Percentiles rank a stretch among this genome's conserved stretches.
phyloP scores from a whole-genome alignment of 2,113 vertebrate genomes.

The Galbula dea region DNA sequence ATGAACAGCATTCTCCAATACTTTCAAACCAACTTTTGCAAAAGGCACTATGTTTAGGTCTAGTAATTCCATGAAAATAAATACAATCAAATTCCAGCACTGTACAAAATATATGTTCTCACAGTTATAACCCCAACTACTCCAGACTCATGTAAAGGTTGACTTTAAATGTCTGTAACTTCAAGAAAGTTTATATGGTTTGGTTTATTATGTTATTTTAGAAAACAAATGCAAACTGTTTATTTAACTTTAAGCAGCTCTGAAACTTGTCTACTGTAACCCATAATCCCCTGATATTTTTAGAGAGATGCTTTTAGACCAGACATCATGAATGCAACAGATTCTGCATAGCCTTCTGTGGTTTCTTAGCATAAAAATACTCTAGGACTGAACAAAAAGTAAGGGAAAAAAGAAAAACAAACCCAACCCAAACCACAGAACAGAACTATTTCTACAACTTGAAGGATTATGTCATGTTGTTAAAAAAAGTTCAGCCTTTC shows the following conservation, averaged over 20 bases:
- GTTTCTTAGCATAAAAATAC: slow-evolving; percentile 50
- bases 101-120: not conserved
- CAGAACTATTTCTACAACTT: not conserved
- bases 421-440: not conserved
- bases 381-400: slow-evolving; percentile 19
- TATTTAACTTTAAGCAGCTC: not conserved
- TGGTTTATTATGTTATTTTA: not conserved
- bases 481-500: not conserved
- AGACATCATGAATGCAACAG: not conserved
- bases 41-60: not conserved
- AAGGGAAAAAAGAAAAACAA: not conserved
- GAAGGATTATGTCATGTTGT: not conserved
- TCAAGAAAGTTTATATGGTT: not conserved
- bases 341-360: not conserved
- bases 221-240: slow-evolving; percentile 13
- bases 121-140: not conserved
- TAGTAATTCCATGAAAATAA: not conserved
- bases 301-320: slow-evolving; percentile 30
- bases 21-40: not conserved
- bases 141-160: not conserved
- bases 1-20: not conserved
- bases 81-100: not conserved
- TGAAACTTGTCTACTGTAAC: slow-evolving; percentile 24
- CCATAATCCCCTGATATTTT: slow-evolving; percentile 50
- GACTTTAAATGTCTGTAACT: not conserved